Evolutionary conservation across 1,140 invertebrate species (phyloP).

Genomic region (Medauroidea extradentata): DNA sequence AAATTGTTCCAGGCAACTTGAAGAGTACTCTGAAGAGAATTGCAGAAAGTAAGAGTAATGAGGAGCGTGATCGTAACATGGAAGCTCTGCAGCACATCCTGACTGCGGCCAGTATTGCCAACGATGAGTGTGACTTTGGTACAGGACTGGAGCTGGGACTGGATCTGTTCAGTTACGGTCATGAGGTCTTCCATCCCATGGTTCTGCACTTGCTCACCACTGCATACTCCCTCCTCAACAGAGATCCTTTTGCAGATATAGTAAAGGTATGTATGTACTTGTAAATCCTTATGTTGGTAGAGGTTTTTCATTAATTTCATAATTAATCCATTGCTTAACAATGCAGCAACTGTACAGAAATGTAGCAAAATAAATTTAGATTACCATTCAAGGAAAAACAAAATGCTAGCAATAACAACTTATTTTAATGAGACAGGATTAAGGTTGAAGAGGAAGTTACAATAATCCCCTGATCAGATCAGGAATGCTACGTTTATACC

Average conservation of each 20-base stretch:
- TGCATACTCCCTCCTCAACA: conserved; percentile 72
- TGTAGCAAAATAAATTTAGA: too few species aligned
- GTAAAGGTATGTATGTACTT: too few species aligned
- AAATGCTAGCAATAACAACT: too few species aligned
- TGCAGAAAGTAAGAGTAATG: conserved; percentile 51
- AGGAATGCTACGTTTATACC: too few species aligned
- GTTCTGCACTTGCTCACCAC: conserved; percentile 61
- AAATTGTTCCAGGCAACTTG: conserved; percentile 57
- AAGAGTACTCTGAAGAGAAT: conserved; percentile 69
- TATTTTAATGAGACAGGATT: too few species aligned
- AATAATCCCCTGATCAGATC: too few species aligned
- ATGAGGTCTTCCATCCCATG: conserved; percentile 60
- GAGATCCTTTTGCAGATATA: conserved; percentile 70
- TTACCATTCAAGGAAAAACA: too few species aligned
- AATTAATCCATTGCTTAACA: too few species aligned
- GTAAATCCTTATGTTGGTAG: too few species aligned
- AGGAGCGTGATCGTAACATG: conserved; percentile 55
- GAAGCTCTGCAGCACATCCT: conserved; percentile 69
- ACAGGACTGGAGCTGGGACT: conserved; percentile 84
- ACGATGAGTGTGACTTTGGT: conserved; percentile 93
- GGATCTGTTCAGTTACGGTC: conserved; percentile 75
- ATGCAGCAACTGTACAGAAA: too few species aligned
- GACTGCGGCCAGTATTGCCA: conserved; percentile 78
- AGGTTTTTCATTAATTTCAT: too few species aligned
- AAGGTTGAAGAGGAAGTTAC: too few species aligned